A percentile compares a stretch with the other conserved stretches of the same genome.
Evolutionary conservation across 1,140 invertebrate species (phyloP).

Genomic region (Drosophila tani): DNA sequence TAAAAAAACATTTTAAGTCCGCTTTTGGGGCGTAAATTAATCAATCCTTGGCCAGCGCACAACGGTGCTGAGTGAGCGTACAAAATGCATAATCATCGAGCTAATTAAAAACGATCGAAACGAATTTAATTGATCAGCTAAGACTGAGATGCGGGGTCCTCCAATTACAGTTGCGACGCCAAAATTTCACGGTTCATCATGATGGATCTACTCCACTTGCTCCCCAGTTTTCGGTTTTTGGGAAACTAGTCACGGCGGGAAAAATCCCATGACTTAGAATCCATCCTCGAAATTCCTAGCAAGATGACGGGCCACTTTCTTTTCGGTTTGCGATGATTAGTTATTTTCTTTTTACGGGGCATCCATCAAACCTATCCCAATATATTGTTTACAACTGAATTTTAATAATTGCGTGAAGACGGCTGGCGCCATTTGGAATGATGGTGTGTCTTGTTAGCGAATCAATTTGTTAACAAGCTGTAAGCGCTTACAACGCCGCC

Average conservation of each 20-base stretch:
- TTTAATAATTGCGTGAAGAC: conserved; percentile 59
- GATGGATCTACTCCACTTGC: conserved; percentile 62
- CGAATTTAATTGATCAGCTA: conserved; percentile 85
- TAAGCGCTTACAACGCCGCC: conserved; percentile 34
- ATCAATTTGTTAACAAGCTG: conserved; percentile 77
- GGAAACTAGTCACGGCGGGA: conserved; percentile 16
- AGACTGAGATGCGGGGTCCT: conserved; percentile 24
- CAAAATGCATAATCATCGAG: conserved; percentile 77
- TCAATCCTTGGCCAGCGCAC: conserved; percentile 33
- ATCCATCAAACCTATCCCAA: conserved; percentile 62
- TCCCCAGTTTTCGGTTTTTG: conserved; percentile 9
- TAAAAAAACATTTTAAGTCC: conserved; percentile 10
- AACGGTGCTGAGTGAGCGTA: conserved; percentile 66
- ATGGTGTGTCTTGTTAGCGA: conserved; percentile 70
- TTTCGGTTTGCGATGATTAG: conserved; percentile 59
- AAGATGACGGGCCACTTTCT: conserved; percentile 71
- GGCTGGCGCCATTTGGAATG: conserved; percentile 64
- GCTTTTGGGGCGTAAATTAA: conserved; percentile 48
- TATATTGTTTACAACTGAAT: conserved; percentile 51
- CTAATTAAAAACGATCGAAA: conserved; percentile 84
- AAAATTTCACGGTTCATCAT: conserved; percentile 69
- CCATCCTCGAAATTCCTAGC: conserved; percentile 49
- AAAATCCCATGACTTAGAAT: conserved; percentile 37
- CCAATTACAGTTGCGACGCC: conserved; percentile 64
- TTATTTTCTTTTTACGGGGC: conserved; percentile 39